Conservation (phyloP, 1,140 invertebrate genomes). For the Bicyclus anynana region DNA sequence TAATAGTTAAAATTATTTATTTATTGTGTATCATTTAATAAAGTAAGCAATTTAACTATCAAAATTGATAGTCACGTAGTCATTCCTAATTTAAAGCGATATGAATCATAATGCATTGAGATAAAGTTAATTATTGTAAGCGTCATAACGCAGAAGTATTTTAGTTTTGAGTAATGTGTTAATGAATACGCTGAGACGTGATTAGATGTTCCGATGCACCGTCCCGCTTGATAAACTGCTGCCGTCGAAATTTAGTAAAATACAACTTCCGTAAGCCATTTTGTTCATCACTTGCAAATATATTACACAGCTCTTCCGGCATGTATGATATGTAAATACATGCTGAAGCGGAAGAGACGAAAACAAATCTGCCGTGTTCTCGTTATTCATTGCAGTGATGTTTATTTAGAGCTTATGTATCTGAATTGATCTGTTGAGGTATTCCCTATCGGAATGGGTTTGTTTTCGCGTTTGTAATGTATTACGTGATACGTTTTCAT, state of each 20-base stretch:
- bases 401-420: conserved; percentile 26
- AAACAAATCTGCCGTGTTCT: conserved; percentile 55
- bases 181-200: conserved; percentile 35
- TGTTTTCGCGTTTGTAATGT: neutral
- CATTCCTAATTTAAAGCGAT: neutral
- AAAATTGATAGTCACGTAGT: neutral
- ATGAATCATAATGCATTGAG: neutral
- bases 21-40: neutral
- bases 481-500: neutral
- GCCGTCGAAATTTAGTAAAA: conserved; percentile 51
- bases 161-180: conserved; percentile 48
- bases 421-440: conserved; percentile 4
- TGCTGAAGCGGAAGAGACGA: conserved; percentile 53
- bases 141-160: conserved; percentile 20
- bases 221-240: conserved; percentile 31
- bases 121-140: neutral
- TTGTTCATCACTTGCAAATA: conserved; percentile 62
- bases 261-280: conserved; percentile 56
- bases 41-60: neutral
- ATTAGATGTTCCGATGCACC: conserved; percentile 31
- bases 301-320: conserved; percentile 56
- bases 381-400: conserved; percentile 34
- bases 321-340: conserved; percentile 63
- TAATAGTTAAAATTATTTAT: neutral
- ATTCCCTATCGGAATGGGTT: neutral